Evolutionary conservation across 1,140 invertebrate species (phyloP), one percentile per base, ranked within the genome.

Genomic region (Rhagoletis zephyria): DNA sequence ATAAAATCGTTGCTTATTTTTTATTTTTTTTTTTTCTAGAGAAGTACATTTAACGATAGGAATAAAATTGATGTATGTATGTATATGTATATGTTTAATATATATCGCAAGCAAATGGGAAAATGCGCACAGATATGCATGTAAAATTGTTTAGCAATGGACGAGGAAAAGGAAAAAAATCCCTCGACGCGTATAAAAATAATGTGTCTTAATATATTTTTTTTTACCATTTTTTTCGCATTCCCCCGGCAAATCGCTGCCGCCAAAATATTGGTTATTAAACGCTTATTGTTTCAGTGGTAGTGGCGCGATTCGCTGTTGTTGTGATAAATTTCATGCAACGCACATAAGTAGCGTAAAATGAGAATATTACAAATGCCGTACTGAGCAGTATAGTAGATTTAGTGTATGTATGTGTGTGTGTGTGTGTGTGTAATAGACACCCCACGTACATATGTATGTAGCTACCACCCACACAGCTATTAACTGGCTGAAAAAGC

Each of bases 341-440:
- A 61, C 85, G 19, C 30, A 86, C 59, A 86, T 86, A 86, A 86
- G 85, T 86, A 86, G 85, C 85, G 85, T 86, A 64, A 86, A 86
- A 86, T 86, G 85, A 86, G 61, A 45, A 86, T 86, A 63, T 86
- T 86, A 63, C 56, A 16, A 5, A 64, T 45, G 48, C 48, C 14
- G 42, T 30, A 30, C 16, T n/a, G 30, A 30, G 30, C 30, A 30
- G 30, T 30, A 30, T 30, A 30, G 0, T 30, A 30, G 30, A 30
- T 30, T 30, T 30, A 30, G 30, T 30, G 30, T 30, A 30, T 30
- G 30, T 77, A 77, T 48, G 70, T 81, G 56, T 48, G 74, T 48
- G n/a, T n/a, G 74, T 5, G 30, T 30, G 48, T n/a, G 74, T 81
- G 14, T 56, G 10, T 56, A 19, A 56, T 81, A 56, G 64, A 4